Evolutionary conservation across 2,888 invertebrate genomes (phyloP), one percentile per base, ranked within the genome.

Genomic region (Zootermopsis nevadensis): DNA sequence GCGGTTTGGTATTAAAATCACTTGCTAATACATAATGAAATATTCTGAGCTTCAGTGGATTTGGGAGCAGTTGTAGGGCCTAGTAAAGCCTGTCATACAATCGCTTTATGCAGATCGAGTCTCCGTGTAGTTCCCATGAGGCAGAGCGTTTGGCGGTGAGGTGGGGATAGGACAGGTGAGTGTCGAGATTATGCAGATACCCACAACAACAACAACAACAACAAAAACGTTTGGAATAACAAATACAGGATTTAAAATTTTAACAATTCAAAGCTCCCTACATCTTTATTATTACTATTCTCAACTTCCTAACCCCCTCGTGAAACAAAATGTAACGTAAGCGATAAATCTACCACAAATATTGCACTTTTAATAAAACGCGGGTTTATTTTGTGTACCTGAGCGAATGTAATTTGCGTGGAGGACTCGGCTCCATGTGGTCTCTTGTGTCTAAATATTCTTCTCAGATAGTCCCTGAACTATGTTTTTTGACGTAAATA

Each of bases 151-250:
- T 10, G 53, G 19, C 3, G 53, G 19, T 53, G 53, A 15, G 53
- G 19, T 38, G 10, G 6, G 38, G 38, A 10, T 38, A 4, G 10
- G 10, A 38, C 10, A 38, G 38, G 10, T 24, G 19, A 53, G 53
- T 53, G 53, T 53, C 27, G 24, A 67, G 67, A 15, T 67, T 67
- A 67, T 67, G 67, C 15, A 67, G 67, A 67, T 67, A n/a, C n/a
- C 27, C 10, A 7, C 67, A 67, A 27, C 27, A 66, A 24, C n/a
- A n/a, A n/a, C n/a, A n/a, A n/a, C n/a, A n/a, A n/a, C n/a, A n/a
- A n/a, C n/a, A n/a, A n/a, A n/a, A n/a, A n/a, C 24, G 48, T 48
- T 48, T 48, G 10, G 15, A 66, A 66, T 27, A n/a, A n/a, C n/a
- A 66, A 66, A 66, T 24, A 67, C 15, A 10, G n/a, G 67, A 27